Base-by-base conservation (phyloP, 2,888 invertebrate genomes). In the Caenorhabditis plicata region DNA sequence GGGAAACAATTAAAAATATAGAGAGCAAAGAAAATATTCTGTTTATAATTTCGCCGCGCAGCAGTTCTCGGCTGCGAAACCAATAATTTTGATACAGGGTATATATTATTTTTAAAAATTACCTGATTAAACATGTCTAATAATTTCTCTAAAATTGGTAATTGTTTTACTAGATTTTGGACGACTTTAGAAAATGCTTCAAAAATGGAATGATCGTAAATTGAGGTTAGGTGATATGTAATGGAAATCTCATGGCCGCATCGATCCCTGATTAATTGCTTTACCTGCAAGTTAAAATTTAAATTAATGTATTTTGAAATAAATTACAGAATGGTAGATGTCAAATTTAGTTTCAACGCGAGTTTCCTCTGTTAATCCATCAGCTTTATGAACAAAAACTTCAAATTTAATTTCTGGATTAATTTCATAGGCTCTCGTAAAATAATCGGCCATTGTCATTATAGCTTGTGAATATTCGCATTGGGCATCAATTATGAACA, bases 181-280 rank as follows among this genome's bases (percentile, higher is more conserved):
- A 99, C 95, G 9, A 69, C 69, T 58, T 69, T 69, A 3, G 66
- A 67, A 42, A 68, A 70, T 11, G 98, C 98, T 85, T 99, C 98
- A 85, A 98, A 99, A 84, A 99, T 98, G 68, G 96, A 96, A 84
- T 98, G 98, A 84, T 99, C 98, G 82, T 98, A 99, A 72, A 99
- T 99, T 60, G 95, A 96, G 20, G 96, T 98, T 63, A 96, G 85
- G 82, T 98, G 94, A 57, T 74, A 78, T 35, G 68, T 73, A 38
- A 77, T 63, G 17, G 63, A 52, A 23, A 78, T 58, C 26, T 61
- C 40, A 23, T 72, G 20, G 4, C 91, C 71, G 85, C 86, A 22
- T 87, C 87, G 85, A 90, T 96, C 94, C 35, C 45, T 48, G 41
- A 60, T 53, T 13, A 50, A 29, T 25, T 70, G 64, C 29, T 68